Conservation (phyloP, 2,113 vertebrate genomes). For the Acanthochromis polyacanthus region DNA sequence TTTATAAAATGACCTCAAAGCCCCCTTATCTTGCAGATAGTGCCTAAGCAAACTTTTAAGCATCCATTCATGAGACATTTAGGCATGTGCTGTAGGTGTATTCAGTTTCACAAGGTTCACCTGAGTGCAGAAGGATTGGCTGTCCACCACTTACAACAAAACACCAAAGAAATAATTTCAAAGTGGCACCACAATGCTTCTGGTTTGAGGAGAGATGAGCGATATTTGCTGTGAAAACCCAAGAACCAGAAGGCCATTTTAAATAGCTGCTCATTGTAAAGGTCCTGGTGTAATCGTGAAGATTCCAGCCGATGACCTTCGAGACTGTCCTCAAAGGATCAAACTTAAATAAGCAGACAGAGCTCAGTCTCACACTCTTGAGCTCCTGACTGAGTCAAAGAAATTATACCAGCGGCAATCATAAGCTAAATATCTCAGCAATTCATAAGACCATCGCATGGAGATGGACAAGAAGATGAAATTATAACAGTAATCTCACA, state of each 20-base stretch:
- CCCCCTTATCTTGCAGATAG: conserved; percentile 8
- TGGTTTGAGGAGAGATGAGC: not conserved
- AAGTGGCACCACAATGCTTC: not conserved
- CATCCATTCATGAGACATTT: conserved; percentile 9
- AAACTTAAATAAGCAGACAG: not conserved
- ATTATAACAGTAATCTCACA: not conserved
- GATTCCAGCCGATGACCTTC: not conserved
- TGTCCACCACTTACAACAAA: conserved; percentile 5
- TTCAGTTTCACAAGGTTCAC: conserved; percentile 45
- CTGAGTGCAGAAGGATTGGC: conserved; percentile 5
- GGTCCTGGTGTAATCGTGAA: not conserved
- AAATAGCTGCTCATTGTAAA: conserved; percentile 2
- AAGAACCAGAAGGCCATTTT: not conserved
- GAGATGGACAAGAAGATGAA: not conserved
- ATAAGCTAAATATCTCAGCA: not conserved
- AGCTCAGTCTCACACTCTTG: not conserved
- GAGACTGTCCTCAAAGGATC: not conserved
- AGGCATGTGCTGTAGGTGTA: not conserved
- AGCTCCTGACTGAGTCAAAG: not conserved
- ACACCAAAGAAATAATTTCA: conserved; percentile 1
- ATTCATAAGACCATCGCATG: not conserved
- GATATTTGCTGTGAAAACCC: not conserved
- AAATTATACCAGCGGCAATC: too few relatives aligned
- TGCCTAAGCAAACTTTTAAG: conserved; percentile 16
- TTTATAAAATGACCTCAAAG: conserved; percentile 12